Conservation (phyloP, 2,797 vertebrate species). For the Amazona ochrocephala region DNA sequence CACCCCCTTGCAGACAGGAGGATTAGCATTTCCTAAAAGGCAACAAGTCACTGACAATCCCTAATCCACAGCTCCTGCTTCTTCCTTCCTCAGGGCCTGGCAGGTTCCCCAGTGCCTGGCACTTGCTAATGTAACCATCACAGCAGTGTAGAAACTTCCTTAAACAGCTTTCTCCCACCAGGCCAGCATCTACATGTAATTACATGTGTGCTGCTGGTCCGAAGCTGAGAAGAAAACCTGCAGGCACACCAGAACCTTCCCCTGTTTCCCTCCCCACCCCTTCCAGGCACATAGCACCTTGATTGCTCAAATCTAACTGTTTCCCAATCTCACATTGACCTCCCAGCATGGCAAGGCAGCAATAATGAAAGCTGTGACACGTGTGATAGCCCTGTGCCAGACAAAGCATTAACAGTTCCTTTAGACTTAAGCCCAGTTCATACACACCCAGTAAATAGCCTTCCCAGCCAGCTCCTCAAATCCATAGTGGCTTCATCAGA, state of each 20-base stretch:
- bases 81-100: background rate
- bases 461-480: conserved; percentile 48
- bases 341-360: conserved; percentile 52
- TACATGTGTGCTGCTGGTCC: background rate
- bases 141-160: background rate
- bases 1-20: too few species aligned
- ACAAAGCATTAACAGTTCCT: conserved; percentile 39
- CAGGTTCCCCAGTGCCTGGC: background rate
- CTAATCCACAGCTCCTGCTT: background rate
- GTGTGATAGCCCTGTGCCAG: conserved; percentile 46
- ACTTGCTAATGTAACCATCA: background rate
- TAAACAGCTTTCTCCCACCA: background rate
- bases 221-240: background rate
- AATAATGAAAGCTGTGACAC: conserved; percentile 54
- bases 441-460: conserved; percentile 38
- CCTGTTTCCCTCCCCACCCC: background rate
- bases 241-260: background rate
- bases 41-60: background rate
- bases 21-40: background rate
- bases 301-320: conserved; percentile 55
- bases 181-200: background rate
- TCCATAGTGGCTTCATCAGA: conserved; percentile 15
- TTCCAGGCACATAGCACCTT: background rate
- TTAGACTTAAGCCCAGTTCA: conserved; percentile 41
- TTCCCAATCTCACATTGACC: conserved; percentile 51